Evolutionary conservation across 2,888 invertebrate species (phyloP).

Genomic region (Drosophila formosana): DNA sequence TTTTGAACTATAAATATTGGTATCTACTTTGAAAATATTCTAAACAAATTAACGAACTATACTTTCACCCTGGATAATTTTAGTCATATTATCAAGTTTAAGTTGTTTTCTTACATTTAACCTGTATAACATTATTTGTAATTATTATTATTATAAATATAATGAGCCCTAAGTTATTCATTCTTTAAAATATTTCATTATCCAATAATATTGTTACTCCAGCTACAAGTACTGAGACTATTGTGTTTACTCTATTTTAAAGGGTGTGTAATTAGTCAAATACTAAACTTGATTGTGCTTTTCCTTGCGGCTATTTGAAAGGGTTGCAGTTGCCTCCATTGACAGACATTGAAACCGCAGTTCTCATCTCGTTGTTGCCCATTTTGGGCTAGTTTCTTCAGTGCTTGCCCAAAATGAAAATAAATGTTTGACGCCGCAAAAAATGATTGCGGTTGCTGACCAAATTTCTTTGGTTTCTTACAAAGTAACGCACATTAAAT

Average conservation of each 20-base stretch:
- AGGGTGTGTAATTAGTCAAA: constrained; percentile 13
- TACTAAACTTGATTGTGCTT: not conserved
- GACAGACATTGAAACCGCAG: constrained; percentile 52
- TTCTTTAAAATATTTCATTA: too few relatives aligned
- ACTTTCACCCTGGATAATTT: too few relatives aligned
- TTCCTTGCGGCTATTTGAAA: constrained; percentile 25
- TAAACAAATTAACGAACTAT: too few relatives aligned
- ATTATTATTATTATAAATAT: too few relatives aligned
- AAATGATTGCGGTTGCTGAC: constrained; percentile 65
- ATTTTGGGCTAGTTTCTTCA: constrained; percentile 35
- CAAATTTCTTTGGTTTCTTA: constrained; percentile 21
- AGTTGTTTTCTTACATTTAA: too few relatives aligned
- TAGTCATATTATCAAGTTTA: too few relatives aligned
- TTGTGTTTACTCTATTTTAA: not conserved
- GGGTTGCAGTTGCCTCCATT: constrained; percentile 40
- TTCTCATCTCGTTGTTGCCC: constrained; percentile 38
- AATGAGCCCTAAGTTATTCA: too few relatives aligned
- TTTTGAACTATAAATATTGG: too few relatives aligned
- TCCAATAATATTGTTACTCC: too few relatives aligned
- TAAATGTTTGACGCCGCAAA: constrained; percentile 45
- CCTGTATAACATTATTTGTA: too few relatives aligned
- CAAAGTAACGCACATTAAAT: constrained; percentile 31
- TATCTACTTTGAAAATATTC: too few relatives aligned
- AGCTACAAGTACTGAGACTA: too few relatives aligned
- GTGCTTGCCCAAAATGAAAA: constrained; percentile 28